phyloP scores from a whole-genome alignment of 2,888 invertebrate species.

The Globia sparganii region DNA sequence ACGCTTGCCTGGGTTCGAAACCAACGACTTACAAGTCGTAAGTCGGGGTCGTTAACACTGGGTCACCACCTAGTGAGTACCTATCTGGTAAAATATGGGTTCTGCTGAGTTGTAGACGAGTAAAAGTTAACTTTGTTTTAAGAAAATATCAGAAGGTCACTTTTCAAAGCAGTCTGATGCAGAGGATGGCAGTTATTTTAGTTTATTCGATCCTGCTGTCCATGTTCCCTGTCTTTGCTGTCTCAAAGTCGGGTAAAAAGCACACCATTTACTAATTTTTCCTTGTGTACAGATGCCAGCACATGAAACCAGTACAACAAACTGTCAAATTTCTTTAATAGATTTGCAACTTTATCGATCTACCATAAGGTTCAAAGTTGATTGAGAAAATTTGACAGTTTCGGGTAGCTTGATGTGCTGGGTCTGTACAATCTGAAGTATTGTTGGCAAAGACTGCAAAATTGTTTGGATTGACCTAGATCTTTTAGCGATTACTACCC shows the following conservation, averaged over 20 bases:
- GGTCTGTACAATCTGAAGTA: neutral
- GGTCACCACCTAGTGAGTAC: no score
- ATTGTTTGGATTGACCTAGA: conserved; percentile 27
- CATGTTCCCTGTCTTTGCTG: neutral
- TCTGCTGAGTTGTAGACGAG: neutral
- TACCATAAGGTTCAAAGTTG: no score
- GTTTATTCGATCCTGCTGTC: neutral
- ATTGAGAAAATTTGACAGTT: no score
- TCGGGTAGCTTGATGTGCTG: no score
- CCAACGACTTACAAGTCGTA: no score
- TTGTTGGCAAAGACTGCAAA: neutral
- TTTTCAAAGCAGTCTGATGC: no score
- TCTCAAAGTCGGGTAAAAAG: neutral
- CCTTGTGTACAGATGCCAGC: no score
- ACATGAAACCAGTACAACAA: no score
- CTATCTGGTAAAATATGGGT: neutral
- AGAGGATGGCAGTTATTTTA: neutral
- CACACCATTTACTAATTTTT: neutral
- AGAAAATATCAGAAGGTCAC: rapidly evolving
- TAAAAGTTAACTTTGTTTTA: neutral
- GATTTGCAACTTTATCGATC: no score
- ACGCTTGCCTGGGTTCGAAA: no score
- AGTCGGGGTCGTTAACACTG: no score
- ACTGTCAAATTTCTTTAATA: no score
- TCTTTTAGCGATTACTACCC: conserved; percentile 14